These are phyloP conservation scores for Chloroceryle amazona DNA, from an alignment of 2,797 vertebrate genomes.

Conservation along the genomic window DNA sequence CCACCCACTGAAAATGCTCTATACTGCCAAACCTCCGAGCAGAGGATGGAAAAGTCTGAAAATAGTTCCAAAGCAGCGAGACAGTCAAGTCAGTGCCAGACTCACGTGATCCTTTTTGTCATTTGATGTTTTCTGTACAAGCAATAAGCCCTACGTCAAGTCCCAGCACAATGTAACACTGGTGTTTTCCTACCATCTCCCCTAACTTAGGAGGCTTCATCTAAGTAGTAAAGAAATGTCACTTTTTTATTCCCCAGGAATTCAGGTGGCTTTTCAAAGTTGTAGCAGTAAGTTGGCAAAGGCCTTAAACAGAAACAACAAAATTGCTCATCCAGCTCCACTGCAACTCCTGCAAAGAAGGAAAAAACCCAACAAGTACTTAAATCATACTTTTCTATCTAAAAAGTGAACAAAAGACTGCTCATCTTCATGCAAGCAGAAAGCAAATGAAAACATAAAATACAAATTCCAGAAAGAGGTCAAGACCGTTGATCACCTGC, in stretches of 20 bases:
- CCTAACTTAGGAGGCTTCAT: background rate
- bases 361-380: background rate
- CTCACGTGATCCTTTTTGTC: background rate
- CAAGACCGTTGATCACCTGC: background rate
- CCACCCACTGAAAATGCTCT: background rate
- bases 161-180: background rate
- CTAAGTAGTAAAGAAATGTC: background rate
- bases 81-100: background rate
- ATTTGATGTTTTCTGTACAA: background rate
- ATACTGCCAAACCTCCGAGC: background rate
- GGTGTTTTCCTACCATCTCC: background rate
- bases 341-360: background rate
- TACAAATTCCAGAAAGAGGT: background rate
- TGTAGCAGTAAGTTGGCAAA: background rate
- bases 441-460: background rate
- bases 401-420: background rate
- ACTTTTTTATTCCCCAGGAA: background rate
- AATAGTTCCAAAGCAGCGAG: background rate
- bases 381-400: background rate
- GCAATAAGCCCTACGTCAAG: background rate
- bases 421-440: background rate
- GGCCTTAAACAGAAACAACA: background rate
- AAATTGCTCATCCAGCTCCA: background rate
- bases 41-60: background rate
- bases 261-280: background rate